These are phyloP conservation scores for Malthinus seriepunctatus DNA, from an alignment of 2,888 invertebrate species.

Conservation along the genomic window DNA sequence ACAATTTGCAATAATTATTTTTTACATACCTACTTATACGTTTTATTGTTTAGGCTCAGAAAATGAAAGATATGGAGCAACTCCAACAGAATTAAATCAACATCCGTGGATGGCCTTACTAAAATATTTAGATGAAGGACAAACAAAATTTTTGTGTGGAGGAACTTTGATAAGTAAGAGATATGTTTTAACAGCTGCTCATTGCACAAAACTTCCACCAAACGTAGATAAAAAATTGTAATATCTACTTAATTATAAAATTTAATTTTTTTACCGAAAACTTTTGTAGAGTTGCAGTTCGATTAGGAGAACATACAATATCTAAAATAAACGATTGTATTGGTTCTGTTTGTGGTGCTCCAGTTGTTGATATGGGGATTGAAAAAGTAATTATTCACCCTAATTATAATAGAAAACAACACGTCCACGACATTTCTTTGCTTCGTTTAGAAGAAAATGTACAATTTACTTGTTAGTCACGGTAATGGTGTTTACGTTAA, in stretches of 20 bases:
- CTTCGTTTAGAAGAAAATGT: neutral
- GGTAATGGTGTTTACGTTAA: too few species aligned
- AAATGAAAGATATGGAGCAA: conserved; percentile 45
- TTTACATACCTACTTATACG: too few species aligned
- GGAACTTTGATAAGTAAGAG: neutral
- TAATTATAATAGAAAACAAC: neutral
- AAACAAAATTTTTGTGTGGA: neutral
- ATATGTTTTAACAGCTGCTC: neutral
- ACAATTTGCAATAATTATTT: too few species aligned
- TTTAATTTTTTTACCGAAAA: too few species aligned
- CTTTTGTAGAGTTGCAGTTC: neutral
- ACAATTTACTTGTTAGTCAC: neutral
- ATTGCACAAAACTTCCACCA: neutral
- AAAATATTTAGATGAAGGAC: conserved; percentile 44
- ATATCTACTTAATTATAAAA: neutral
- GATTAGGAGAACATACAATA: neutral
- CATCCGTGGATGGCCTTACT: conserved; percentile 57
- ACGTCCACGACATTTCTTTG: neutral
- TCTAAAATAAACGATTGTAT: neutral
- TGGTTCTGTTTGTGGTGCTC: neutral
- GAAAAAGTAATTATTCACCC: neutral
- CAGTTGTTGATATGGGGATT: neutral
- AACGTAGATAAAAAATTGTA: neutral
- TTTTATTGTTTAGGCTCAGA: too few species aligned
- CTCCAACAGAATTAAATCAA: conserved; percentile 51